Evolutionary conservation across 2,113 vertebrate species (phyloP).

Genomic region (Lagopus leucura): DNA sequence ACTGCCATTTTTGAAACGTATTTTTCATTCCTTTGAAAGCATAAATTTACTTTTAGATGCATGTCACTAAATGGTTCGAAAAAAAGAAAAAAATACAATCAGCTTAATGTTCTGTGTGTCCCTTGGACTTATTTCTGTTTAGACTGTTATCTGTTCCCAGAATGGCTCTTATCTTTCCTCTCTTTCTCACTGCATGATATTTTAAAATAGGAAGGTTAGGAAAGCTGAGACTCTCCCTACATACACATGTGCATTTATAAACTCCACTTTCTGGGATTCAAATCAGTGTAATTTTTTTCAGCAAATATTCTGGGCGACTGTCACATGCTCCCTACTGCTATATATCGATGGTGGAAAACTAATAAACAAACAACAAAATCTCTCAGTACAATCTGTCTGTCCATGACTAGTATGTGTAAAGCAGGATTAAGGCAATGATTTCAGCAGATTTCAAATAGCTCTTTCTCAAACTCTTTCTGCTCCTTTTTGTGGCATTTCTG

Average conservation of each 20-base stretch:
- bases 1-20: neutral
- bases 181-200: neutral
- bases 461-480: neutral
- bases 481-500: neutral
- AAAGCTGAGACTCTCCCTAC: neutral
- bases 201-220: neutral
- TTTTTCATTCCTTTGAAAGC: neutral
- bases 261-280: neutral
- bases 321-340: neutral
- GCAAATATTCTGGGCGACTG: neutral
- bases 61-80: neutral
- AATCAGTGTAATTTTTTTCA: neutral
- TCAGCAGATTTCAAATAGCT: neutral
- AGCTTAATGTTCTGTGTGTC: neutral
- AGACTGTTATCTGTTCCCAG: neutral
- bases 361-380: neutral
- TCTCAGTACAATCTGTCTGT: neutral
- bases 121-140: neutral
- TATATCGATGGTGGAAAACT: accelerated
- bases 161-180: neutral
- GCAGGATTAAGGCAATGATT: neutral
- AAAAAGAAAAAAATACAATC: neutral
- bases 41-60: neutral
- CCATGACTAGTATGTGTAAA: neutral
- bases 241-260: neutral